Evolutionary conservation across 2,888 invertebrate species (phyloP), one percentile per base, ranked within the genome.

Genomic region (Metalampra italica): DNA sequence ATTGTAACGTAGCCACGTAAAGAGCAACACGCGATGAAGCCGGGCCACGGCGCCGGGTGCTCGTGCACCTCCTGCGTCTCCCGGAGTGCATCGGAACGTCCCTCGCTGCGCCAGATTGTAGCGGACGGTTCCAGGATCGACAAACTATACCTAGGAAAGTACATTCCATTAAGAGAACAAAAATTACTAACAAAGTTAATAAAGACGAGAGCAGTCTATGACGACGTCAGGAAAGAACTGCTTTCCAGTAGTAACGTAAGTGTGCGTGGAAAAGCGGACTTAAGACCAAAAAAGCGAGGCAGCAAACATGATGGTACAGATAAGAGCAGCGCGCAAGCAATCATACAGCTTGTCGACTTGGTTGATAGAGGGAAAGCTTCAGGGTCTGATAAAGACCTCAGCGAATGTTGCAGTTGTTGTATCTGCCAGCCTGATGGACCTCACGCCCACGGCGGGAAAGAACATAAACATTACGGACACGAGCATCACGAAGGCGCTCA

Each of bases 341-440:
- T 78, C 43, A 56, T 69, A 38, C 54, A 66, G 43, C 53, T 79
- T n/a, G 62, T 74, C 3, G 61, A 73, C 59, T 54, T 75, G 45
- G 68, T 75, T 5, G 78, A 82, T 52, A 76, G 65, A 59, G 68
- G 71, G 9, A 64, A 50, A 48, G 49, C 56, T 9, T 46, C 68
- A n/a, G 59, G 59, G 32, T 47, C 68, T 14, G 13, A 12, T 11
- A 62, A 59, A 46, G 67, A 65, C 37, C 42, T 68, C 34, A 68
- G 63, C 47, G 70, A 72, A 43, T 75, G 75, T 53, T 80, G 78
- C 43, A 78, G 74, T 50, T 82, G 78, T 59, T 79, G 75, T 47
- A 66, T 62, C 52, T 81, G 75, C 55, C 64, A 59, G 44, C 67
- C 70, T 3, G 61, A 66, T 13, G 52, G 54, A 11, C 42, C 54